Percentiles rank a stretch among this genome's conserved stretches.
These are phyloP conservation scores for Sandelia bainsii DNA, from an alignment of 2,797 vertebrate species.

Conservation along the genomic window DNA sequence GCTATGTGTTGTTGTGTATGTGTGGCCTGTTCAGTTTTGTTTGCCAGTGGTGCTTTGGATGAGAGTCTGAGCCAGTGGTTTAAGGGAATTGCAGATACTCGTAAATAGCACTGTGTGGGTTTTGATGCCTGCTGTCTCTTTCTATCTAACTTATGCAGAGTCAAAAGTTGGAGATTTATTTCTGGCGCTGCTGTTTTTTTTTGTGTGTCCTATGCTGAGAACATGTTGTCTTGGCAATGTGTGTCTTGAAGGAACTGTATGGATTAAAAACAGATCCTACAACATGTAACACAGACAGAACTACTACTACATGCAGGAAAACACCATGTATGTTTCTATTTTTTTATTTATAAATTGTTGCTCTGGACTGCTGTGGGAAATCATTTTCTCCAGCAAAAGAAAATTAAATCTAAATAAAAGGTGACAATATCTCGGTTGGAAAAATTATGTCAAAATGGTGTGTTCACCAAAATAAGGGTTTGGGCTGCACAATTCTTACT, in stretches of 20 bases:
- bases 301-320: no score
- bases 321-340: no score
- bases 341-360: no score
- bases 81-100: conserved; percentile 49
- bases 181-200: conserved; percentile 36
- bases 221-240: conserved; percentile 2
- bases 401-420: no score
- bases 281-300: neutral
- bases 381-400: no score
- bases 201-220: conserved; percentile 25
- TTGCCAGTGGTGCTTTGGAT: conserved; percentile 44
- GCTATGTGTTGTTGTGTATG: conserved; percentile 16
- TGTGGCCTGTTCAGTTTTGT: conserved; percentile 9
- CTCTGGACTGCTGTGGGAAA: no score
- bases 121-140: conserved; percentile 50
- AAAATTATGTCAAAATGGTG: no score
- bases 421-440: no score
- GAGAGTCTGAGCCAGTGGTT: conserved; percentile 51
- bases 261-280: neutral
- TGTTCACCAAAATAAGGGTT: no score
- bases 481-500: no score
- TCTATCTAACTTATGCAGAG: conserved; percentile 48
- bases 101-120: conserved; percentile 57
- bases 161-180: conserved; percentile 48
- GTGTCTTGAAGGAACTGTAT: neutral